Conservation (phyloP, 2,113 vertebrate genomes). For the Erythrolamprus reginae region DNA sequence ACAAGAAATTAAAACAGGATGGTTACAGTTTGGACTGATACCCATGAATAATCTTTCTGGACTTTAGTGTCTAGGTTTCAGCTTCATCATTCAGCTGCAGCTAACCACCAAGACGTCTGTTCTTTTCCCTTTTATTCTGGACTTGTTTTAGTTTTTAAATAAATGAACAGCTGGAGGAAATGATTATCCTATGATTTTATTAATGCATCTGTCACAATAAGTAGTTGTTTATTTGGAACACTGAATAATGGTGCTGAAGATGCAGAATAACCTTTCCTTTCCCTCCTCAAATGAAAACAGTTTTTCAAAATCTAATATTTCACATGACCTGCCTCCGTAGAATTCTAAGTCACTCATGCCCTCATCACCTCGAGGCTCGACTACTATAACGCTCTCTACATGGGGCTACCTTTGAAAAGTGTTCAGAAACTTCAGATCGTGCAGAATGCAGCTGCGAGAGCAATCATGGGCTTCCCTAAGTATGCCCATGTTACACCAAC, state of each 20-base stretch:
- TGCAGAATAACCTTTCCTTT: neutral
- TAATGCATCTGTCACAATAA: neutral
- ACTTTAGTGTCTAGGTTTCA: constrained; percentile 46
- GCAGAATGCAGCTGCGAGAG: no score
- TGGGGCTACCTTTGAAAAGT: no score
- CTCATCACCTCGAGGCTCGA: no score
- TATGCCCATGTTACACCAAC: no score
- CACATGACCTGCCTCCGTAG: no score
- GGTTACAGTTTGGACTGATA: constrained; percentile 37
- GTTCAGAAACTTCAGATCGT: no score
- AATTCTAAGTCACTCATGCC: no score
- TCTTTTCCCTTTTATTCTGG: constrained; percentile 33
- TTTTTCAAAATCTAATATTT: constrained; percentile 1
- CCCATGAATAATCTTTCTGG: constrained; percentile 42
- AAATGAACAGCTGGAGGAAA: constrained; percentile 29
- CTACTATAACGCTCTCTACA: no score
- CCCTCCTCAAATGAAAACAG: neutral
- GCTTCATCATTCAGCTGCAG: constrained; percentile 30
- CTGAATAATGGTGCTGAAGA: neutral
- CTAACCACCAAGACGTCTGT: constrained; percentile 45
- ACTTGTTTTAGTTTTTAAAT: constrained; percentile 34
- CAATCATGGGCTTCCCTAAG: no score
- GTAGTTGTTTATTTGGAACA: neutral
- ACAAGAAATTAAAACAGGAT: constrained; percentile 55
- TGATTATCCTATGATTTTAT: neutral